Base-by-base conservation (phyloP, 1,140 invertebrate genomes). In the Phymorhynchus buccinoides region DNA sequence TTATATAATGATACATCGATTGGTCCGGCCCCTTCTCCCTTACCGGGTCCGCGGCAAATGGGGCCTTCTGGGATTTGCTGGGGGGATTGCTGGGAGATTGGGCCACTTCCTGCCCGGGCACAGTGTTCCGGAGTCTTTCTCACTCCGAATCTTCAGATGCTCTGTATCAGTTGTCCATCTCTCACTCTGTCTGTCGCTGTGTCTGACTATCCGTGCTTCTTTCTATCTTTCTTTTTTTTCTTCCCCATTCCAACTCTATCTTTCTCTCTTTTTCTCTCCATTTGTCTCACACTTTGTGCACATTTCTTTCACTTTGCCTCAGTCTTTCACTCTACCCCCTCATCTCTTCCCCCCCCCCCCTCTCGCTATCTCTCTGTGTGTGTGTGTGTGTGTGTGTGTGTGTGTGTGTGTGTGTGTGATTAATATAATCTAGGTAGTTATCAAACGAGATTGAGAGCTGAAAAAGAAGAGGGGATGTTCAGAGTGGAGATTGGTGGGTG, bases 1-100 rank as follows among this genome's bases (percentile, higher is more conserved):
- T 62, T 62, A 62, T 62, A 62, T 62, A 62, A 62, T 3, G 56
- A 62, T 62, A 62, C 56, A 62, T 62, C 56, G 56, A 62, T 62
- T 62, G 56, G 56, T 27, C 22, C 22, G n/a, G 56, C 56, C 22
- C 14, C n/a, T 4, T 62, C 56, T 27, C 56, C 0, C 18, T 27
- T 27, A 14, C 56, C 22, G 12, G 14, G n/a, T 14, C 48, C 48
- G 12, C 48, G 22, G 12, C 48, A 52, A 52, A 52, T 52, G 48
- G 48, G 48, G 44, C 7, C 44, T 9, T 18, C 7, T 18, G 44
- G 44, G 44, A 48, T 18, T 18, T 6, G 44, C 7, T 48, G 44
- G 44, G 44, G 56, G 56, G 56, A 27, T 52, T 52, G 56, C 14
- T 14, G 56, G 56, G 56, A 62, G 56, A 27, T 62, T 62, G 22